Conservation (phyloP, 2,888 invertebrate species). For the Caenorhabditis drosophilae region DNA sequence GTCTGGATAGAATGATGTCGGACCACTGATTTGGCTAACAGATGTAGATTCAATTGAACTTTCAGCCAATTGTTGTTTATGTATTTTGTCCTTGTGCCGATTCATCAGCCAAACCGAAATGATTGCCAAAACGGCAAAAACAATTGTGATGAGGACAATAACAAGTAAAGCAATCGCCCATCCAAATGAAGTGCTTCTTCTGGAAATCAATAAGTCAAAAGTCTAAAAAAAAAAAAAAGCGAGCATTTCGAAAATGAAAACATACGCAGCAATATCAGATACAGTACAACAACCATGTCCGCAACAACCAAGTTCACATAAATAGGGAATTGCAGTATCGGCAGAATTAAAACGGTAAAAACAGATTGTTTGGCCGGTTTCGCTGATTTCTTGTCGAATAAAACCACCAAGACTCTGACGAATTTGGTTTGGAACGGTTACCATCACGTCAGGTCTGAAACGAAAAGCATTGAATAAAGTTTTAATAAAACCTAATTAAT, state of each 20-base stretch:
- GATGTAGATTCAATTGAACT: conserved; percentile 40
- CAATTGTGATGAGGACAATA: conserved; percentile 52
- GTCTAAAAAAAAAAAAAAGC: conserved; percentile 1
- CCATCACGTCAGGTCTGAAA: no score
- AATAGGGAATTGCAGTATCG: conserved; percentile 55
- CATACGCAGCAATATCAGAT: conserved; percentile 55
- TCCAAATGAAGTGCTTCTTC: conserved; percentile 51
- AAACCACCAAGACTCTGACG: conserved; percentile 51
- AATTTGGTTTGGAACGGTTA: conserved; percentile 2
- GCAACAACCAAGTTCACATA: conserved; percentile 63
- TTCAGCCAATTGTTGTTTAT: conserved; percentile 43
- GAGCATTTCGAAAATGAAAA: conserved; percentile 4
- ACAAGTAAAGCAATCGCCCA: conserved; percentile 62
- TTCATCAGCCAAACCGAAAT: conserved; percentile 48
- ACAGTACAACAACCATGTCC: conserved; percentile 59
- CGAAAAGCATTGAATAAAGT: conserved; percentile 1
- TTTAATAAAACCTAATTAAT: neutral
- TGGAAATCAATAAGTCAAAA: conserved; percentile 22
- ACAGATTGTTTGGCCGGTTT: conserved; percentile 60
- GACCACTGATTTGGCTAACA: conserved; percentile 49
- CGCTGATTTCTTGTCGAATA: conserved; percentile 59
- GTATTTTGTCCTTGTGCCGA: conserved; percentile 44
- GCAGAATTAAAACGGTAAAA: conserved; percentile 53
- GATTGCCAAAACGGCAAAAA: conserved; percentile 48
- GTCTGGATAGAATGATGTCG: conserved; percentile 46